Conservation (phyloP, 2,888 invertebrate species). For the Drosophila neutralis region DNA sequence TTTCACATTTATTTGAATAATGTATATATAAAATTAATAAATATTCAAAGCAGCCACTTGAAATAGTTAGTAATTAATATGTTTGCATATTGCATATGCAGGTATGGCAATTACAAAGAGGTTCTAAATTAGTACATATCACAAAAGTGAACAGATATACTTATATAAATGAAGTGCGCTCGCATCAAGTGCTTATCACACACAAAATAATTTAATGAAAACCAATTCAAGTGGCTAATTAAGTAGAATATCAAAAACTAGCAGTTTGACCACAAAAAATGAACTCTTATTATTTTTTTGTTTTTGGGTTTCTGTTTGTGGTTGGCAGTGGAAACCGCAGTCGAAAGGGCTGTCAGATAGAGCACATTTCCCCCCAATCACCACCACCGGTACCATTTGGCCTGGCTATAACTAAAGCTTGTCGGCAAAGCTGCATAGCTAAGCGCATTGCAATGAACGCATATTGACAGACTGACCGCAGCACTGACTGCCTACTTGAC, state of each 20-base stretch:
- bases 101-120: constrained; percentile 5
- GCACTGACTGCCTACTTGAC: constrained; percentile 57
- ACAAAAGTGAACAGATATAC: neutral
- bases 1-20: neutral
- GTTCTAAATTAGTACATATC: neutral
- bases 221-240: constrained; percentile 18
- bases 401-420: neutral
- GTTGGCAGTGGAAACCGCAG: constrained; percentile 20
- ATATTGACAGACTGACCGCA: constrained; percentile 75
- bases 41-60: neutral
- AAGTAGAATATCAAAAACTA: constrained; percentile 21
- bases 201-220: constrained; percentile 37
- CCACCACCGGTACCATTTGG: neutral
- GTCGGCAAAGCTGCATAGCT: constrained; percentile 57
- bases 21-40: neutral
- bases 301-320: neutral
- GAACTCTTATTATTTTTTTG: constrained; percentile 13
- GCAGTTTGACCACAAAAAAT: constrained; percentile 16
- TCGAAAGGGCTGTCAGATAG: constrained; percentile 45
- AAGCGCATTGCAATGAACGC: constrained; percentile 63
- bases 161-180: neutral
- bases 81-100: neutral
- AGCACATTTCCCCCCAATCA: neutral
- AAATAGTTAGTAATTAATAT: neutral
- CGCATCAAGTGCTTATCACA: constrained; percentile 13